These are phyloP conservation scores for Paramisgurnus dabryanus DNA, from an alignment of 2,113 vertebrate genomes.

Conservation along the genomic window DNA sequence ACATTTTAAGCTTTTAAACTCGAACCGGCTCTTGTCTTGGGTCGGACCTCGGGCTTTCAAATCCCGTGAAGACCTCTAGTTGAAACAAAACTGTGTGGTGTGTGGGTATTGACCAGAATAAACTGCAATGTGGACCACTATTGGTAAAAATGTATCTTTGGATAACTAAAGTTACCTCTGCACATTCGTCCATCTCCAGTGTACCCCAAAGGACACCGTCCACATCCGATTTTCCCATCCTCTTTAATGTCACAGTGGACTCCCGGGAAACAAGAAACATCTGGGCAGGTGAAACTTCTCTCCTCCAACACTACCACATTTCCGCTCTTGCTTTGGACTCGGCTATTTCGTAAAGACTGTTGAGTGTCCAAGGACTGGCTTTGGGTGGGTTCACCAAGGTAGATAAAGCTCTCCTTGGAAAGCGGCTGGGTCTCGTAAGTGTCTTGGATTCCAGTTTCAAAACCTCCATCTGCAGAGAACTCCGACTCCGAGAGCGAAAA, in stretches of 20 bases:
- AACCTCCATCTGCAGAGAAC: constrained; percentile 58
- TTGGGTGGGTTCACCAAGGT: constrained; percentile 9
- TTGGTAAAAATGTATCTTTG: too few relatives aligned
- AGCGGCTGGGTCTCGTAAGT: neutral
- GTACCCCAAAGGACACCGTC: constrained; percentile 75
- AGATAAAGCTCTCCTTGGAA: neutral
- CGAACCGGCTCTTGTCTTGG: too few relatives aligned
- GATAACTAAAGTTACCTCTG: constrained; percentile 67
- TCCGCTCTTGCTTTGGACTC: neutral
- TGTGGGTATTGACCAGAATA: too few relatives aligned
- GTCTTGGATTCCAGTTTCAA: neutral
- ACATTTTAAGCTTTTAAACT: too few relatives aligned
- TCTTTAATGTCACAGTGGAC: constrained; percentile 61
- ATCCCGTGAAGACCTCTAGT: too few relatives aligned
- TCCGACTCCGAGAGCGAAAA: constrained; percentile 23
- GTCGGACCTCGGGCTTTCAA: too few relatives aligned
- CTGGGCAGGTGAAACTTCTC: constrained; percentile 42
- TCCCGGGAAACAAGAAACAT: constrained; percentile 65
- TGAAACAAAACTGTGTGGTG: too few relatives aligned
- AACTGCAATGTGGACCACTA: too few relatives aligned
- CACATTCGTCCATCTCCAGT: constrained; percentile 71
- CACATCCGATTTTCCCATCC: constrained; percentile 64
- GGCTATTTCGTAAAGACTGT: neutral
- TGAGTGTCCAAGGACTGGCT: neutral
- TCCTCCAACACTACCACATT: constrained; percentile 14